Evolutionary conservation across 1,140 invertebrate genomes (phyloP), one percentile per base, ranked within the genome.

Genomic region (Zaprionus tsacasi): DNA sequence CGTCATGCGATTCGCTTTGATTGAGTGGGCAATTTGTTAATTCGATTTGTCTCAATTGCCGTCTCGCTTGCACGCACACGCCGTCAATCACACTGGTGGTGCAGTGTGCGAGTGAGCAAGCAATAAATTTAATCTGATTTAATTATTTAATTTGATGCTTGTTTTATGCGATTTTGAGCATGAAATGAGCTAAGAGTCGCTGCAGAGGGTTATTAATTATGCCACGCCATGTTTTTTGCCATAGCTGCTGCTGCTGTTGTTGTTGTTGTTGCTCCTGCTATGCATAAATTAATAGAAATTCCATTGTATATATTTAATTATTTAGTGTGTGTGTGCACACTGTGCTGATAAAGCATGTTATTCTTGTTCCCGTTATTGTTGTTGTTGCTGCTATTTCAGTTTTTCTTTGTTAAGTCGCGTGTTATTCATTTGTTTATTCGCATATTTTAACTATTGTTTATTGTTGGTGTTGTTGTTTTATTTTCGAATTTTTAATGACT

Each of bases 1-100:
- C 27, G 52, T 13, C 27, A n/a, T 45, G 40, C n/a, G 67, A 40
- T 58, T 66, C 54, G 30, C 72, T 67, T 82, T 87, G 85, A 88
- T 83, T 88, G 83, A 88, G 74, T 88, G 73, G 67, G 54, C 83
- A 87, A 83, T 82, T 87, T 80, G 83, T 87, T 83, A 88, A 88
- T 83, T 88, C 70, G 65, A 83, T 82, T 87, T 80, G 56, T 45
- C 73, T 69, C 72, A 33, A 67, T 65, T 65, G 54, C 82, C 36
- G 35, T 45, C 72, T 55, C 56, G 30, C 54, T 52, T 50, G 21
- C 36, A 56, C 21, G 1, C 54, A 38, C 25, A 21, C n/a, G 21
- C 7, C 1, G 30, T 52, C 36, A 35, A n/a, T 50, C 11, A 21
- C 27, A 21, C 13, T 15, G 27, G 59, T 45, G 25, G 48, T 57